A percentile compares a stretch with the other conserved stretches of the same genome.
Evolutionary conservation across 1,140 invertebrate genomes (phyloP).

Genomic region (Xylocopa sonorina): DNA sequence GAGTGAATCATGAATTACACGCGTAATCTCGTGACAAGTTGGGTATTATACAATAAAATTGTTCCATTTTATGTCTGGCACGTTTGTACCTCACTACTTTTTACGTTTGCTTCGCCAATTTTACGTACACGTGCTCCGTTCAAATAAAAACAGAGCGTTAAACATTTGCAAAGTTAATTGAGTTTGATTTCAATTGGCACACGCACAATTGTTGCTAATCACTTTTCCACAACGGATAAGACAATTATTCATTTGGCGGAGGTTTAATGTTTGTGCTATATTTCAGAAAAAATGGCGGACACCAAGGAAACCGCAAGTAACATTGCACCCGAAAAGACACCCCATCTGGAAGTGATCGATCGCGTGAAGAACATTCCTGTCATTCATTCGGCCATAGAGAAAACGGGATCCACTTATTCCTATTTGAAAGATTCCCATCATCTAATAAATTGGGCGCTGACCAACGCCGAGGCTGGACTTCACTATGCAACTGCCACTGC

Average conservation of each 20-base stretch:
- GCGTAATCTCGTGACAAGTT: slow-evolving; percentile 50
- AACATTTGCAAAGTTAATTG: too few species aligned
- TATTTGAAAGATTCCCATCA: slow-evolving; percentile 83
- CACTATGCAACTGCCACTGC: slow-evolving; percentile 78
- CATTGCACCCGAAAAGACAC: slow-evolving; percentile 41
- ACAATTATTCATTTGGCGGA: too few species aligned
- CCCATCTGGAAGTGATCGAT: slow-evolving; percentile 84
- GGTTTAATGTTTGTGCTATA: not conserved
- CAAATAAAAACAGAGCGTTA: too few species aligned
- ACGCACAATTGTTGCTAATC: too few species aligned
- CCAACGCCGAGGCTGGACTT: slow-evolving; percentile 79
- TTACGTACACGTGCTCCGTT: not conserved
- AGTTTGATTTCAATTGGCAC: too few species aligned
- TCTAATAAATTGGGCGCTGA: slow-evolving; percentile 80
- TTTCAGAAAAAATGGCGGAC: slow-evolving; percentile 67
- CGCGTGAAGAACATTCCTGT: slow-evolving; percentile 84
- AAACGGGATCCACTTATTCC: slow-evolving; percentile 84
- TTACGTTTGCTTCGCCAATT: not conserved
- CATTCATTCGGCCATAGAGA: slow-evolving; percentile 84
- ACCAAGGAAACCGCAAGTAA: slow-evolving; percentile 1
- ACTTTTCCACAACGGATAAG: too few species aligned
- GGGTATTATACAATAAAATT: slow-evolving; percentile 42
- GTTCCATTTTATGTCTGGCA: not conserved
- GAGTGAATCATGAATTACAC: slow-evolving; percentile 49
- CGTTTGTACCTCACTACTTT: not conserved